Base-by-base conservation (phyloP, 2,888 invertebrate species). In the Rotaria magnacalcarata region DNA sequence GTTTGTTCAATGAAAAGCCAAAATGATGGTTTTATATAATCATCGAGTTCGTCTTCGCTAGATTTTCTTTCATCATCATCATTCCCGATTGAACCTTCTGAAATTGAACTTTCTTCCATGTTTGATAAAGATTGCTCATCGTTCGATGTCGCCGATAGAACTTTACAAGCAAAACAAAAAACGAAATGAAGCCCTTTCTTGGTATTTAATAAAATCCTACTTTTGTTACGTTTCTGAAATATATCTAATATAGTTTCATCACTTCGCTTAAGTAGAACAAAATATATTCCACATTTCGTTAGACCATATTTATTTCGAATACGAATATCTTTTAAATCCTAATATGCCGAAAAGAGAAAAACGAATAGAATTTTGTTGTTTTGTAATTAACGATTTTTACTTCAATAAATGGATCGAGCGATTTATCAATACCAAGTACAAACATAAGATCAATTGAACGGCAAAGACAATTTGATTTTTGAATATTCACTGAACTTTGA, bases 341-440 rank as follows among this genome's bases (percentile, higher is more conserved):
- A 47, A 47, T 67, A 19, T 3, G 4, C 14, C 2, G 24, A 67
- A 67, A 10, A 67, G 4, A 27, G 34, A 7, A 14, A 34, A 67
- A 67, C 5, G 0, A 60, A 24, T 10, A 7, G 24, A 5, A n/a
- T 21, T 74, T 34, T 16, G 19, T 41, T 74, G 41, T 34, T 19
- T 41, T 41, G 2, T 5, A 41, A 5, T 3, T 74, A 0, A 21
- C 5, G 5, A 24, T 2, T 24, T 47, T 80, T 80, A 80, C 80
- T 47, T 43, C 24, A n/a, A 80, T 2, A 80, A 80, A 80, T 43
- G 47, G 47, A 41, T 11, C 6, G 2, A n/a, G 24, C 1, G 80
- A 80, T n/a, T 80, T 80, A 47, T 80, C 80, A 43, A 47, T 80
- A 14, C 80, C 80, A 80, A 80, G n/a, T 47, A 80, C 80, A 80